A percentile compares a stretch with the other conserved stretches of the same genome.
Evolutionary conservation across 1,140 invertebrate species (phyloP).

Genomic region (Camponotus pennsylvanicus): DNA sequence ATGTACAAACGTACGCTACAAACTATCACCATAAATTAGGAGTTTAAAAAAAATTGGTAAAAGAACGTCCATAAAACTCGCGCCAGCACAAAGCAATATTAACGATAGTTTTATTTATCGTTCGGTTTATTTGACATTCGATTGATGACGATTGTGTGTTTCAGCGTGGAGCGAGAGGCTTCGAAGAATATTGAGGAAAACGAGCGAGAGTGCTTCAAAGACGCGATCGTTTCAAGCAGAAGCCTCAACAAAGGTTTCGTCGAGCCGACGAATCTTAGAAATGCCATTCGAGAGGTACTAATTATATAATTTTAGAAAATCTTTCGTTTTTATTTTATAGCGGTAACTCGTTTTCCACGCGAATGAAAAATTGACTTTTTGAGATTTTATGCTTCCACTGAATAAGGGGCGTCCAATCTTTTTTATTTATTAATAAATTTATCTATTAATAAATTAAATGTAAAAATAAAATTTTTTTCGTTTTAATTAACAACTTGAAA

Average conservation of each 20-base stretch:
- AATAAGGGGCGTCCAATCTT: neutral
- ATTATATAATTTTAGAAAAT: neutral
- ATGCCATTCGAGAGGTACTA: constrained; percentile 79
- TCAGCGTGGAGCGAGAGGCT: constrained; percentile 82
- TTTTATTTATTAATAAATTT: no score
- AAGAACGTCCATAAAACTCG: neutral
- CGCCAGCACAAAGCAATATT: neutral
- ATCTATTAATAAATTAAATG: neutral
- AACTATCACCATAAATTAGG: neutral
- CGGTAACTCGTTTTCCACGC: neutral
- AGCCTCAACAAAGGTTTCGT: constrained; percentile 83
- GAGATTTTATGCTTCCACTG: neutral
- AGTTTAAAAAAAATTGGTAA: neutral
- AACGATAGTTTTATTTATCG: neutral
- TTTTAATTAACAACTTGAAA: neutral
- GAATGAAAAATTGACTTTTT: neutral
- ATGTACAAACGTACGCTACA: neutral
- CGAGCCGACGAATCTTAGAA: constrained; percentile 75
- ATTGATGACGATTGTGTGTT: constrained; percentile 56
- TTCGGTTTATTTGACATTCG: neutral
- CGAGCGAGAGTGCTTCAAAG: constrained; percentile 82
- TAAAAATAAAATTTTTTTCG: neutral
- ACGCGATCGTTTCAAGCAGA: constrained; percentile 82
- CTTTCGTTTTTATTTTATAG: neutral
- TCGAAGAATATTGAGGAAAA: constrained; percentile 84